A percentile compares a stretch with the other conserved stretches of the same genome.
Conservation (phyloP, 1,140 invertebrate species). For the Thaumetopoea pityocampa region DNA sequence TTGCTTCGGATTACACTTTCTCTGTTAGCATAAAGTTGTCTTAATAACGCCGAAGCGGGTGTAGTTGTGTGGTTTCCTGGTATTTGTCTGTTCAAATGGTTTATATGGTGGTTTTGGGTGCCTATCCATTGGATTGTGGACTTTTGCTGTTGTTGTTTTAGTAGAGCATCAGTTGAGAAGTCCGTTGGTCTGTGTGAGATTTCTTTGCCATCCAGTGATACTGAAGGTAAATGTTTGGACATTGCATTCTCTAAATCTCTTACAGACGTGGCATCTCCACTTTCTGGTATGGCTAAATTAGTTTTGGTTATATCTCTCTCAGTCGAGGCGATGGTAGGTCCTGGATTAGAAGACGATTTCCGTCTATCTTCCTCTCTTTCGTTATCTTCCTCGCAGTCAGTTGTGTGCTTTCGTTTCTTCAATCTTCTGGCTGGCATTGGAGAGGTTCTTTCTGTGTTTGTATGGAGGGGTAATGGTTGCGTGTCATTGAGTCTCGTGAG, state of each 20-base stretch:
- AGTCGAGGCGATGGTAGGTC: slow-evolving; percentile 49
- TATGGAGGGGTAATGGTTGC: slow-evolving; percentile 63
- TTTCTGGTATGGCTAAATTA: slow-evolving; percentile 61
- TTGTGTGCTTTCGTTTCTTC: slow-evolving; percentile 68
- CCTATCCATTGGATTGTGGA: slow-evolving; percentile 97
- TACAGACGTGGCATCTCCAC: slow-evolving; percentile 80
- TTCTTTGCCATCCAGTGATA: slow-evolving; percentile 73
- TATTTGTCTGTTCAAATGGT: slow-evolving; percentile 81
- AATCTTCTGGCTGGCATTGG: slow-evolving; percentile 68
- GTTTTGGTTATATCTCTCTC: slow-evolving; percentile 62
- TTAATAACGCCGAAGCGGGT: slow-evolving; percentile 89
- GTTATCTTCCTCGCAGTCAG: slow-evolving; percentile 59
- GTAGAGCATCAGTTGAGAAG: slow-evolving; percentile 89
- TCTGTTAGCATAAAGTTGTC: slow-evolving; percentile 93
- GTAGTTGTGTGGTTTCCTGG: slow-evolving; percentile 70
- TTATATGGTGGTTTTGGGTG: slow-evolving; percentile 82
- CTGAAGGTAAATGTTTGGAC: slow-evolving; percentile 93
- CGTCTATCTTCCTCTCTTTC: slow-evolving; percentile 67
- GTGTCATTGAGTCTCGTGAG: slow-evolving; percentile 61
- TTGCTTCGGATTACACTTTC: slow-evolving; percentile 96
- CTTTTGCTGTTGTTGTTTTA: slow-evolving; percentile 88
- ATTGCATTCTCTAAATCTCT: slow-evolving; percentile 96
- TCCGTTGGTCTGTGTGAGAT: slow-evolving; percentile 86
- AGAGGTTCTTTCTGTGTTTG: slow-evolving; percentile 63
- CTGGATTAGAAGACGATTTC: slow-evolving; percentile 77